Conservation (phyloP, 2,888 invertebrate species). For the Apodemia zela region DNA sequence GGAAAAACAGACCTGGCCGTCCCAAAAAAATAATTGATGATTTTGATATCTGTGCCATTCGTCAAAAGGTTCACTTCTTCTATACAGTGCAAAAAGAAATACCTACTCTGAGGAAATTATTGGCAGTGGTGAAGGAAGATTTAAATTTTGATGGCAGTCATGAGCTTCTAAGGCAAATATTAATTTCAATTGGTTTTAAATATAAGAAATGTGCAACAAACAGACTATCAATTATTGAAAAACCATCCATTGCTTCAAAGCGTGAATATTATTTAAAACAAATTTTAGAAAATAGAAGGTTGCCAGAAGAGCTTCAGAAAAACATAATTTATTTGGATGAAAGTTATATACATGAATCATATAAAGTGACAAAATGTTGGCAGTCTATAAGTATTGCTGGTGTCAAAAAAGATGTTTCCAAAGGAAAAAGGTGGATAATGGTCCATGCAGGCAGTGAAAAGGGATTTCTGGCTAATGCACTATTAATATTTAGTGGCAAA, state of each 20-base stretch:
- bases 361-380: slow-evolving; percentile 9
- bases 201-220: slow-evolving; percentile 27
- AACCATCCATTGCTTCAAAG: slow-evolving; percentile 22
- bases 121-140: slow-evolving; percentile 24
- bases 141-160: slow-evolving; percentile 25
- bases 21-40: slow-evolving; percentile 16
- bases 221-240: slow-evolving; percentile 26
- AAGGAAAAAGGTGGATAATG: slow-evolving; percentile 32
- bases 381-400: background rate
- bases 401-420: slow-evolving; percentile 25
- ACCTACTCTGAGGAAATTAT: slow-evolving; percentile 24
- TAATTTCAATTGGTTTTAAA: slow-evolving; percentile 25
- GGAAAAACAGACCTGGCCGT: slow-evolving; percentile 15
- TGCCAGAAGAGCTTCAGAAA: slow-evolving; percentile 26
- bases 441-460: slow-evolving; percentile 32
- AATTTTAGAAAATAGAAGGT: slow-evolving; percentile 23
- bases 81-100: slow-evolving; percentile 17
- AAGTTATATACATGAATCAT: slow-evolving; percentile 34
- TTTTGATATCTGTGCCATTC: slow-evolving; percentile 18
- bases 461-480: no score
- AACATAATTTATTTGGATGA: slow-evolving; percentile 37
- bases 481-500: no score
- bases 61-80: slow-evolving; percentile 9
- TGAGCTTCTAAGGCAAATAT: slow-evolving; percentile 24
- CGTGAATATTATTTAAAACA: slow-evolving; percentile 25